Evolutionary conservation across 2,888 invertebrate genomes (phyloP).

Genomic region (Lasioglossum calceatum): DNA sequence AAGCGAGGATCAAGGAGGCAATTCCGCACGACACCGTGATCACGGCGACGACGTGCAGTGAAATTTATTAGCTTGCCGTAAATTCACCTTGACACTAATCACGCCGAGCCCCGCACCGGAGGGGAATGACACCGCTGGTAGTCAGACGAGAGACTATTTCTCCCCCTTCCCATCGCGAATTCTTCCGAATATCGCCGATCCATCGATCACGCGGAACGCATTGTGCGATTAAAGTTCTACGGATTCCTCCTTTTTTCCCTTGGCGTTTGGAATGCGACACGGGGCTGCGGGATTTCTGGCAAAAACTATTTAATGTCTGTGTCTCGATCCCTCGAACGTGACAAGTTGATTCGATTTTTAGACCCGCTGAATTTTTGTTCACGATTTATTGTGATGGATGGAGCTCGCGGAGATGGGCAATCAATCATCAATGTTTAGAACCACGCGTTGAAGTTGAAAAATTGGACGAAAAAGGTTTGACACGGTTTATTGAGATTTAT

Average conservation of each 20-base stretch:
- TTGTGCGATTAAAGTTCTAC: background rate
- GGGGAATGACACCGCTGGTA: conserved; percentile 14
- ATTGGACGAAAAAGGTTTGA: background rate
- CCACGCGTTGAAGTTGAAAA: background rate
- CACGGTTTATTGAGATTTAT: background rate
- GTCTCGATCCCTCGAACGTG: background rate
- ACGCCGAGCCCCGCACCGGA: background rate
- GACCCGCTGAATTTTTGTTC: background rate
- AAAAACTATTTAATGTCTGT: background rate
- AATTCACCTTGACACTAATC: conserved; percentile 50
- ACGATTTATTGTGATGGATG: background rate
- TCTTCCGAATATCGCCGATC: background rate
- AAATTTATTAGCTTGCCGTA: conserved; percentile 43
- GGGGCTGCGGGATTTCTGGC: background rate
- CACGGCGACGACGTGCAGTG: conserved; percentile 21
- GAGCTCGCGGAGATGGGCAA: background rate
- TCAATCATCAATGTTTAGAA: background rate
- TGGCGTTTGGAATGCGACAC: background rate
- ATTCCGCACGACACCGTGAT: conserved; percentile 23
- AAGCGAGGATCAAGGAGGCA: conserved; percentile 18
- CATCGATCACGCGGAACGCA: conserved; percentile 4
- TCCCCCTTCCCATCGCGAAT: background rate
- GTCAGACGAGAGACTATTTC: background rate
- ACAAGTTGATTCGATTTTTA: background rate
- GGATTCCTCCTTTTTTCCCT: background rate